Conservation (phyloP, 2,888 invertebrate species). For the Ypsolopha sequella region DNA sequence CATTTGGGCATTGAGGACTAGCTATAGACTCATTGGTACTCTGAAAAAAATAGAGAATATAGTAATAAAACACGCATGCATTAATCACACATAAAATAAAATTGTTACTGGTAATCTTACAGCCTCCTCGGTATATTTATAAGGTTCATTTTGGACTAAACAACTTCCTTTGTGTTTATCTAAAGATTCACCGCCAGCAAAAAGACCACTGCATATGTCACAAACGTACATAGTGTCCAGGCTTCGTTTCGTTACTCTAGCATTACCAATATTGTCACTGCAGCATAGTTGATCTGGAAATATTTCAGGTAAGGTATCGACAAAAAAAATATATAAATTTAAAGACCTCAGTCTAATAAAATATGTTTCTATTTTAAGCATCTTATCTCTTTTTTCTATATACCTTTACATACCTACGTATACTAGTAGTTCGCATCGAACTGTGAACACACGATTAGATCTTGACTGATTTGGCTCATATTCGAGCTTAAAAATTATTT, state of each 20-base stretch:
- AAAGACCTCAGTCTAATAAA: too few relatives aligned
- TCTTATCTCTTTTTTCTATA: too few relatives aligned
- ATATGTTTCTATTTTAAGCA: too few relatives aligned
- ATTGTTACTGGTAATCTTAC: conserved; percentile 13
- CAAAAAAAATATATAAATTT: too few relatives aligned
- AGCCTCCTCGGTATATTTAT: conserved; percentile 20
- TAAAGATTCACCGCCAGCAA: conserved; percentile 46
- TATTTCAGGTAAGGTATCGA: neutral
- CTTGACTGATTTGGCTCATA: too few relatives aligned
- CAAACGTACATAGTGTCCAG: conserved; percentile 56
- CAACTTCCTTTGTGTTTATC: conserved; percentile 44
- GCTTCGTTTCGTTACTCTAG: conserved; percentile 31
- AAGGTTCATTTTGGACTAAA: conserved; percentile 24
- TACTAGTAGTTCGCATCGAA: too few relatives aligned
- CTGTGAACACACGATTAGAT: too few relatives aligned
- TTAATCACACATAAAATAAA: neutral
- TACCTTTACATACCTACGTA: too few relatives aligned
- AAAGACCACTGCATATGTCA: conserved; percentile 49
- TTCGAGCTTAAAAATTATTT: too few relatives aligned
- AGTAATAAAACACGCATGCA: neutral
- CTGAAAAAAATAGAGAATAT: neutral
- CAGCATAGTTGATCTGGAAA: conserved; percentile 51
- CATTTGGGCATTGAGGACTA: conserved; percentile 13
- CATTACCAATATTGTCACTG: conserved; percentile 30
- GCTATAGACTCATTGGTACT: neutral